Evolutionary conservation across 2,888 invertebrate species (phyloP), one percentile per base, ranked within the genome.

Genomic region (Vesta saturnalis): DNA sequence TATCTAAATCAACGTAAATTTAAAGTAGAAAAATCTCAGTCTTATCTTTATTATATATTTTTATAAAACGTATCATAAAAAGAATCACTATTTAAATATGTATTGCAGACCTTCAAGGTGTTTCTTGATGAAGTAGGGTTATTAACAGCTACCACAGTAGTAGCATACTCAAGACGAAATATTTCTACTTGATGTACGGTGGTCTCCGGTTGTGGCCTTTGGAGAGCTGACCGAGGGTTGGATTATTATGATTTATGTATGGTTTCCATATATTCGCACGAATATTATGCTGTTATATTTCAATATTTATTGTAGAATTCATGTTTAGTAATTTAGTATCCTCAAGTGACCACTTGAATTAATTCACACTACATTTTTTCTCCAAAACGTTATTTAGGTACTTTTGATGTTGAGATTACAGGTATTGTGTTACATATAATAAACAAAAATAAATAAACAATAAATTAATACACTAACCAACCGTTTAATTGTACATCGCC

Each of bases 1-100:
- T 80, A 80, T 82, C 80, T 80, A 81, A 82, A 80, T 82, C 81
- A 81, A 82, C 81, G 81, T 81, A 80, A 82, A 81, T 81, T 60
- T 39, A 47, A 14, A 46, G 8, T 18, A 4, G n/a, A 3, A 15
- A n/a, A n/a, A n/a, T n/a, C n/a, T n/a, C n/a, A n/a, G n/a, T n/a
- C n/a, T n/a, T n/a, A n/a, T n/a, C n/a, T n/a, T n/a, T n/a, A n/a
- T n/a, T n/a, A n/a, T n/a, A n/a, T n/a, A n/a, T n/a, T n/a, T n/a
- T n/a, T n/a, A n/a, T n/a, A n/a, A n/a, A n/a, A n/a, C n/a, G n/a
- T n/a, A n/a, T n/a, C n/a, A n/a, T n/a, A n/a, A n/a, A n/a, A n/a
- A n/a, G n/a, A n/a, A n/a, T n/a, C n/a, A n/a, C n/a, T n/a, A n/a
- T n/a, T n/a, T n/a, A n/a, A n/a, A n/a, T n/a, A n/a, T n/a, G n/a